Evolutionary conservation across 2,888 invertebrate species (phyloP), one percentile per base, ranked within the genome.

Genomic region (Rugalucina vietnamica): DNA sequence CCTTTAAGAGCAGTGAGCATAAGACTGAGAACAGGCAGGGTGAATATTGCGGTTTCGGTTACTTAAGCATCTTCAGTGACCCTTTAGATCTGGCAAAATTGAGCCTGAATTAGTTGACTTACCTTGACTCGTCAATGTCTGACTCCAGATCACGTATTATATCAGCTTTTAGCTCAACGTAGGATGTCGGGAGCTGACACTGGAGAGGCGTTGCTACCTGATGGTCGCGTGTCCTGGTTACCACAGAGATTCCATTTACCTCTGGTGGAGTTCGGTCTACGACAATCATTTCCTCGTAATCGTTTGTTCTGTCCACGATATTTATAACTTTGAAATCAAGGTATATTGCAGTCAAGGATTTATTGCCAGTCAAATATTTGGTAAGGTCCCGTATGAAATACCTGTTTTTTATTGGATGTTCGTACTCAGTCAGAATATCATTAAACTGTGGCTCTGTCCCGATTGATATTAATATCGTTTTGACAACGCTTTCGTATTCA

Each of bases 401-500:
- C 14, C 72, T 27, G 10, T 24, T 73, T 21, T 34, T 21, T 4
- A 69, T 70, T 5, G 82, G 75, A 14, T 86, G 21, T 24, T 50
- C 54, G n/a, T 57, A 69, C 0, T 39, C 70, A 18, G 34, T 21
- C 5, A 78, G 50, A 14, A 86, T 77, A 57, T 88, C 85, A 18
- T 54, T 29, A 12, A 18, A 29, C 1, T 50, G 27, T 50, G 76
- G 57, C 10, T 81, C 49, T 1, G 79, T 72, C 5, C 87, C 83
- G 18, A 87, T 49, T 24, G 75, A 76, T 21, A 88, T 70, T 4
- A 60, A 74, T 14, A 86, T 34, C 0, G 37, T 29, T 14, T 75
- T 72, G 0, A 90, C 32, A 10, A 69, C 37, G 77, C 90, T 90
- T 78, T 90, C 90, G 29, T 50, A 69, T 50, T 89, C 89, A 18